Base-by-base conservation (phyloP, 1,140 invertebrate species). In the Diorhabda elongata region DNA sequence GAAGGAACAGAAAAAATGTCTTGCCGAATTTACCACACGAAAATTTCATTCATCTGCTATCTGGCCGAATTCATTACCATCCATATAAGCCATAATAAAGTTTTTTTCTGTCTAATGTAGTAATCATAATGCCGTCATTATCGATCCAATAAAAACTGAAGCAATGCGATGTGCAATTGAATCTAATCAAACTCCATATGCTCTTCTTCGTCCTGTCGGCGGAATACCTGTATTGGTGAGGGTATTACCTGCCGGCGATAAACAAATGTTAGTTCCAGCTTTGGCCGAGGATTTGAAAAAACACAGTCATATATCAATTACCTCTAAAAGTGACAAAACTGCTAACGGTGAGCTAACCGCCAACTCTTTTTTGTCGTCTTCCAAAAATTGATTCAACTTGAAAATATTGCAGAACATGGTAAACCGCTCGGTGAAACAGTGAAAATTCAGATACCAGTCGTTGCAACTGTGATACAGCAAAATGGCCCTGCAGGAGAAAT, bases 201-300 rank as follows among this genome's bases (percentile, higher is more conserved):
- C 86, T 3, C 77, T 88, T 9, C 81, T 87, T 42, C 85, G 85
- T 73, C 86, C 86, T 9, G 79, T 82, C 45, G 84, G 84, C 68
- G 85, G 86, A 60, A 85, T 85, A 73, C 86, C 87, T 5, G 83
- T 88, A n/a, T 80, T 88, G 7, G 86, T 88, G n/a, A 86, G 87
- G 74, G 82, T 88, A 58, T 77, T 84, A 44, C 77, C 83, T 8
- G 83, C 81, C 45, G 79, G 79, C 42, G 80, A 83, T 58, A 87
- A 86, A 77, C 84, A 87, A 66, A 79, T 81, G 76, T 62, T 81
- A 41, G 75, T 81, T 5, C 80, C 80, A 4, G 80, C 80, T 2
- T 76, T 77, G 26, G 78, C 78, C 3, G 79, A 81, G 58, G 80
- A 81, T 67, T 69, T 81, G 58, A 79, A 79, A 61, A 76, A 76